These are phyloP conservation scores for Cyphomyrmex costatus DNA, from an alignment of 1,140 invertebrate genomes.

Conservation along the genomic window DNA sequence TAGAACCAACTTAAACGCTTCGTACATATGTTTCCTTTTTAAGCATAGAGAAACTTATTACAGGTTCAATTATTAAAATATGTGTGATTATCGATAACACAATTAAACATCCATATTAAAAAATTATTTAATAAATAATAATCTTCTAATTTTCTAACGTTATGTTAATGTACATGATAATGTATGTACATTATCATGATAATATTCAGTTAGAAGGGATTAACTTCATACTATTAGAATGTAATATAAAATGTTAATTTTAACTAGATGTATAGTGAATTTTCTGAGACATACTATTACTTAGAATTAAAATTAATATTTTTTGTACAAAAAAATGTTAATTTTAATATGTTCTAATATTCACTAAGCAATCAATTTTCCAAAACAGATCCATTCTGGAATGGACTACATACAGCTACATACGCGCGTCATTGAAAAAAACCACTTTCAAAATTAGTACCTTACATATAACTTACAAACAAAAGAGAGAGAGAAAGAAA, in stretches of 20 bases:
- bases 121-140: background rate
- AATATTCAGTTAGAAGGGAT: background rate
- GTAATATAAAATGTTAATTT: too few species aligned
- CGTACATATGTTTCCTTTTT: background rate
- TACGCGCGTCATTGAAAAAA: background rate
- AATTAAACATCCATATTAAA: background rate
- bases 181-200: too few species aligned
- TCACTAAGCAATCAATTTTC: background rate
- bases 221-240: background rate
- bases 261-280: too few species aligned
- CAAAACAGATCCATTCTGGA: background rate
- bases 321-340: too few species aligned
- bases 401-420: background rate
- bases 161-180: too few species aligned
- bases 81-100: background rate
- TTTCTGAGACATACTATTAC: too few species aligned
- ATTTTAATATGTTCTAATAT: background rate
- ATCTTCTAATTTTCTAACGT: background rate
- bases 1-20: background rate
- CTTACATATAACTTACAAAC: background rate
- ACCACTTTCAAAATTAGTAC: conserved; percentile 12
- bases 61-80: background rate
- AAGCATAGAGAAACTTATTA: background rate
- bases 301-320: too few species aligned
- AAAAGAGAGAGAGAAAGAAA: background rate